Evolutionary conservation across 1,140 invertebrate genomes (phyloP).

Genomic region (Meteorus sp.): DNA sequence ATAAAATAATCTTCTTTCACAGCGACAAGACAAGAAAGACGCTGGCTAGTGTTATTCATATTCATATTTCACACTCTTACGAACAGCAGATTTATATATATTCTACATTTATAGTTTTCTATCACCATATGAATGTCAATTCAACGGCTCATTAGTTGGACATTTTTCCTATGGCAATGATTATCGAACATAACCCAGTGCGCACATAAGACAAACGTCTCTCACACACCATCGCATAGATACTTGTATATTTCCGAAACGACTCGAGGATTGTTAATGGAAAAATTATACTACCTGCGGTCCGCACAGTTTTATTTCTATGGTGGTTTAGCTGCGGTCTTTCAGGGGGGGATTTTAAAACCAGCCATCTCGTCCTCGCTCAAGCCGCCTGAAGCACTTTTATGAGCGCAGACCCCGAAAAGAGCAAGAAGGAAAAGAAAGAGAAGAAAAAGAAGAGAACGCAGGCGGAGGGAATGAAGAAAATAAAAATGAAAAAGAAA

Average conservation of each 20-base stretch:
- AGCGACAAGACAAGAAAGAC: too few species aligned
- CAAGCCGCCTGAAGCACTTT: constrained; percentile 21
- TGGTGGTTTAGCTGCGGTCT: constrained; percentile 12
- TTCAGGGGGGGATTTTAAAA: constrained; percentile 11
- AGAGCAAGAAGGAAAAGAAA: constrained; percentile 10
- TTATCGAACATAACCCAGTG: not conserved
- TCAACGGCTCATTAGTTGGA: not conserved
- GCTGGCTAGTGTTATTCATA: too few species aligned
- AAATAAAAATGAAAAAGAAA: not conserved
- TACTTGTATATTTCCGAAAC: not conserved
- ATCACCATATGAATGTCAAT: not conserved
- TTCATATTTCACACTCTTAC: not conserved
- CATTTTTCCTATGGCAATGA: not conserved
- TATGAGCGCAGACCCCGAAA: constrained; percentile 18
- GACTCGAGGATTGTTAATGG: constrained; percentile 3
- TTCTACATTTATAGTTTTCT: not conserved
- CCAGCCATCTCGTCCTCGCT: constrained; percentile 18
- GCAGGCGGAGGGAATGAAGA: too few species aligned
- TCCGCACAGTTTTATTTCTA: constrained; percentile 8
- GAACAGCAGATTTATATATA: too few species aligned
- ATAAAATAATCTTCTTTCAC: not conserved
- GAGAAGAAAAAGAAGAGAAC: constrained; percentile 16
- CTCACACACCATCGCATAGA: too few species aligned
- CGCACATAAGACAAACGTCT: constrained; percentile 1
- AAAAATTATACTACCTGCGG: constrained; percentile 12